These are phyloP conservation scores for Nyctalus aviator DNA, from an alignment of 2,797 vertebrate species.

Conservation along the genomic window DNA sequence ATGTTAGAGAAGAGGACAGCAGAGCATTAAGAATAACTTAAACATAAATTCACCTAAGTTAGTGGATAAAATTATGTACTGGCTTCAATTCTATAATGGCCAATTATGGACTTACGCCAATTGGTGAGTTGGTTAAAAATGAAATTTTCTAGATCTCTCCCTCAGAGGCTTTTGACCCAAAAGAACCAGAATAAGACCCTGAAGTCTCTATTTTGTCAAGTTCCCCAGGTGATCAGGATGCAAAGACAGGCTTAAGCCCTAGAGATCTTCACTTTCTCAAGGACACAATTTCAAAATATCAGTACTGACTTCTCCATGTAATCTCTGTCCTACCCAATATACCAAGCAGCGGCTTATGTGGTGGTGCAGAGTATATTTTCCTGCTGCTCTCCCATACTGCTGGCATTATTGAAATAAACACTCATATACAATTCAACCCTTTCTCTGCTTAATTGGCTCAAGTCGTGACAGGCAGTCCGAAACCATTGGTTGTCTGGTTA, in stretches of 20 bases:
- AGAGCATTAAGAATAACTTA: neutral
- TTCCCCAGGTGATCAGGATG: neutral
- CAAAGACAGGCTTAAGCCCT: neutral
- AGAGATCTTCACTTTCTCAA: neutral
- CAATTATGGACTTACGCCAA: neutral
- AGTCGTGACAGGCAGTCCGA: too few relatives aligned
- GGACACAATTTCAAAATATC: slow-evolving; percentile 1
- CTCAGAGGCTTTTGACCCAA: neutral
- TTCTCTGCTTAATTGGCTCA: too few relatives aligned
- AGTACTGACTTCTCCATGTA: too few relatives aligned
- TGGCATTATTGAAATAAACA: too few relatives aligned
- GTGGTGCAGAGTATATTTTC: too few relatives aligned
- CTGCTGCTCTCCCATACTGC: too few relatives aligned
- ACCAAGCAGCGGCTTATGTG: too few relatives aligned
- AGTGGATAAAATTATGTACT: neutral
- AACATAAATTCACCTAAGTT: neutral
- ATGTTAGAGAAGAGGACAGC: neutral
- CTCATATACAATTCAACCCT: too few relatives aligned
- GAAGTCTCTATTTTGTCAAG: neutral
- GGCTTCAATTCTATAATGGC: neutral
- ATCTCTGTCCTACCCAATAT: too few relatives aligned
- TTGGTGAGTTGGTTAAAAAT: slow-evolving; percentile 2
- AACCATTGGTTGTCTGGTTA: neutral
- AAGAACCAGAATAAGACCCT: neutral
- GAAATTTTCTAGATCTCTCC: neutral